Conservation (phyloP, 1,140 invertebrate species). For the Hyphantria cunea region DNA sequence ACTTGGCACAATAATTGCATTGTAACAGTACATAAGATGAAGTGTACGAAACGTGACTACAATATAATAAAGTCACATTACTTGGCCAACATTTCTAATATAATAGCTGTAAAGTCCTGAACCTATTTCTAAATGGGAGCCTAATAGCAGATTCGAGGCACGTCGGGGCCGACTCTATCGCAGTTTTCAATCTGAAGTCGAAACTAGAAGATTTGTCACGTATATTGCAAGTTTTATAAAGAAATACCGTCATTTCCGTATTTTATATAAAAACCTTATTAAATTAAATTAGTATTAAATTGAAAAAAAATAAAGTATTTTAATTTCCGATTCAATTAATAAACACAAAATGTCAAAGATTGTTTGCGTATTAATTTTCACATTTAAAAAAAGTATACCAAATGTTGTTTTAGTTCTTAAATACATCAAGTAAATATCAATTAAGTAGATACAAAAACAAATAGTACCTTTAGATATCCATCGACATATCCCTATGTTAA, state of each 20-base stretch:
- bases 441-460: constrained; percentile 17
- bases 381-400: no score
- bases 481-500: constrained; percentile 48
- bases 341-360: no score
- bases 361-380: no score
- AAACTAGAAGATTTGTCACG: constrained; percentile 77
- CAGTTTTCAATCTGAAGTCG: constrained; percentile 76
- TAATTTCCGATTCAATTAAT: no score
- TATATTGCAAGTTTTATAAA: constrained; percentile 70
- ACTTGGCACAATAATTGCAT: constrained; percentile 43
- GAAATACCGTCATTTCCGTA: constrained; percentile 61
- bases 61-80: constrained; percentile 39
- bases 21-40: constrained; percentile 39
- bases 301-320: no score
- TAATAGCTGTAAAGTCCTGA: constrained; percentile 51
- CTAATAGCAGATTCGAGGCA: constrained; percentile 66
- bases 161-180: constrained; percentile 67
- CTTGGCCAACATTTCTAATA: constrained; percentile 46
- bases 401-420: no score
- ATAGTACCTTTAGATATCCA: constrained; percentile 12
- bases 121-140: constrained; percentile 63
- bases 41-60: constrained; percentile 42
- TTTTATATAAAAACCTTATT: constrained; percentile 53
- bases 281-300: no score
- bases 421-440: background rate